Evolutionary conservation across 92 coral and sea anemone species (phyloP).

Genomic region (Zoanthus sansibaricus): DNA sequence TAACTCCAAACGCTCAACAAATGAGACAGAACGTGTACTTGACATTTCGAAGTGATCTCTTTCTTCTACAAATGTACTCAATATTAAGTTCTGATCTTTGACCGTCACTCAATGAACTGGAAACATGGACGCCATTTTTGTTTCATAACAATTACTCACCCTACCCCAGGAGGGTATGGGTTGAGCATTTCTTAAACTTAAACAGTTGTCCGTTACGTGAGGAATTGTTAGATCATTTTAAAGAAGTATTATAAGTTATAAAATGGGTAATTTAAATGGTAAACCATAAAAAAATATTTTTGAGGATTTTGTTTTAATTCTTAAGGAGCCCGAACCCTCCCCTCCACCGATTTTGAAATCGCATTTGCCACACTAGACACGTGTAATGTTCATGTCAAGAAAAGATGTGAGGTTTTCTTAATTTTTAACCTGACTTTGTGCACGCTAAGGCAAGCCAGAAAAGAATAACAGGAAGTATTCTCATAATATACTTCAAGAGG

Average conservation of each 20-base stretch:
- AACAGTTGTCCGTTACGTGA: background rate
- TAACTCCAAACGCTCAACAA: slow-evolving; percentile 88
- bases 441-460: background rate
- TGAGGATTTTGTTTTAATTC: background rate
- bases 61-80: background rate
- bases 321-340: background rate
- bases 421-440: background rate
- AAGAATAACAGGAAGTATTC: slow-evolving; percentile 37
- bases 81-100: background rate
- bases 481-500: background rate
- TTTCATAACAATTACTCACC: background rate
- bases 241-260: background rate
- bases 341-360: background rate
- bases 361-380: background rate
- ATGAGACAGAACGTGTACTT: slow-evolving; percentile 86
- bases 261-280: background rate
- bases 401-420: background rate
- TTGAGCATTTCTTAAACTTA: background rate
- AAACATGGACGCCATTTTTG: slow-evolving; percentile 14
- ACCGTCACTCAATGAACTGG: background rate
- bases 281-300: background rate
- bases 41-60: slow-evolving; percentile 5
- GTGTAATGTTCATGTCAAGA: background rate
- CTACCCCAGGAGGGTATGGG: background rate
- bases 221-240: too few relatives aligned